phyloP scores from a whole-genome alignment of 1,140 invertebrate species.

The Panagrolaimus sp. region DNA sequence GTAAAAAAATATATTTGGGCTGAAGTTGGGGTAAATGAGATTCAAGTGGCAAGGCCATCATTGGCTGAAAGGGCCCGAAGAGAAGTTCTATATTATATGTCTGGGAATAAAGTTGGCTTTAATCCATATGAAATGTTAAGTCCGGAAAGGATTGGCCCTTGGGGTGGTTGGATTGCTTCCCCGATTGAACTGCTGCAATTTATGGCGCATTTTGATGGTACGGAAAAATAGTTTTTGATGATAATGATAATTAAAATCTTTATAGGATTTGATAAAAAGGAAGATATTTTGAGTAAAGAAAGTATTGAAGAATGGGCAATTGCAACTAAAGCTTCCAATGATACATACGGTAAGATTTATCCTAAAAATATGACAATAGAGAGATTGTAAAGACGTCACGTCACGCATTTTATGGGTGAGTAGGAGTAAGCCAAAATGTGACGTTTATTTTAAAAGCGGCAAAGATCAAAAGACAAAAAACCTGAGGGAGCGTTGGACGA shows the following conservation, averaged over 20 bases:
- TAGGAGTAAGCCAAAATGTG: no score
- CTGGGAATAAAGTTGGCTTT: slow-evolving; percentile 52
- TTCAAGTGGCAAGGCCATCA: slow-evolving; percentile 52
- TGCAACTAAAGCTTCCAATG: slow-evolving; percentile 14
- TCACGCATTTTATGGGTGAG: no score
- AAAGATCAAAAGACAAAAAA: no score
- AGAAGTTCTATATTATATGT: slow-evolving; percentile 59
- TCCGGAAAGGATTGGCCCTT: slow-evolving; percentile 54
- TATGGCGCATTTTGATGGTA: slow-evolving; percentile 5
- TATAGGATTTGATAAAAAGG: slow-evolving; percentile 11
- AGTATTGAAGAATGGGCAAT: slow-evolving; percentile 4
- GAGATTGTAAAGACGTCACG: no score
- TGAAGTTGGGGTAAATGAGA: slow-evolving; percentile 49
- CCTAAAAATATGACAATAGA: no score
- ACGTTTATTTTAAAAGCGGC: no score
- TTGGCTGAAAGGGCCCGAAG: slow-evolving; percentile 52
- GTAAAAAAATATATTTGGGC: slow-evolving; percentile 56
- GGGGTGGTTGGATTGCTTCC: slow-evolving; percentile 59
- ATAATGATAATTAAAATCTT: background rate
- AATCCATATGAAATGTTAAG: slow-evolving; percentile 56
- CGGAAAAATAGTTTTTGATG: background rate
- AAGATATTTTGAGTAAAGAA: background rate
- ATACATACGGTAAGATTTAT: background rate
- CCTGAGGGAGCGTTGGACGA: no score
- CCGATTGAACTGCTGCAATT: slow-evolving; percentile 53